Evolutionary conservation across 1,140 invertebrate genomes (phyloP), one percentile per base, ranked within the genome.

Genomic region (Conus ventricosus): DNA sequence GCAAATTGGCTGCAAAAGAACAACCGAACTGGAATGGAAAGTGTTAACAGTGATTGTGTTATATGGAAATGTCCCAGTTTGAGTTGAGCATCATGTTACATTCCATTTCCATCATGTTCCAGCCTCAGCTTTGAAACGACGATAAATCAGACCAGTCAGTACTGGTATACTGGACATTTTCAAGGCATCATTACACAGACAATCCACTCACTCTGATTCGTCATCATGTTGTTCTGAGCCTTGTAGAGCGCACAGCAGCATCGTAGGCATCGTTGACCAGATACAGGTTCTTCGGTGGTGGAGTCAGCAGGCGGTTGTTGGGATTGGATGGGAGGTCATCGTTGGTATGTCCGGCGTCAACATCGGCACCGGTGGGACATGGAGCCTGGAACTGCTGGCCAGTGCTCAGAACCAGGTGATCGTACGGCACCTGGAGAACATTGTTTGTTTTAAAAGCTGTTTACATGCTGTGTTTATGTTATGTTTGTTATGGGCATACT

Each of bases 381-480:
- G 94, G 93, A 57, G 93, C 87, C 83, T 94, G 92, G 89, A 95
- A 95, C 90, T 95, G 95, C 88, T 92, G 89, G 17, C 95, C 95
- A 11, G 92, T 94, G 88, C 92, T 92, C 13, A 95, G 84, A 23
- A 95, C 91, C 39, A 95, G 90, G 84, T 95, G 94, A 90, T 95
- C 95, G 87, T 94, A 95, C 0, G 95, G 94, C 71, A 87, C 85
- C 63, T 81, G 51, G 39, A 25, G 39, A 39, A 39, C 0, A 39
- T 39, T 39, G 39, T 39, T 39, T 39, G 39, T 39, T 39, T 0
- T 39, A 39, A 39, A 39, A 39, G 39, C 39, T 39, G 39, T 39
- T 39, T 39, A 39, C 3, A 39, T 39, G 39, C 39, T 39, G 39
- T 39, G 39, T 39, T 39, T 39, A 39, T 39, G 39, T 39, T 39